These are phyloP conservation scores for Mamestra brassicae DNA, from an alignment of 2,888 invertebrate species.

Conservation along the genomic window DNA sequence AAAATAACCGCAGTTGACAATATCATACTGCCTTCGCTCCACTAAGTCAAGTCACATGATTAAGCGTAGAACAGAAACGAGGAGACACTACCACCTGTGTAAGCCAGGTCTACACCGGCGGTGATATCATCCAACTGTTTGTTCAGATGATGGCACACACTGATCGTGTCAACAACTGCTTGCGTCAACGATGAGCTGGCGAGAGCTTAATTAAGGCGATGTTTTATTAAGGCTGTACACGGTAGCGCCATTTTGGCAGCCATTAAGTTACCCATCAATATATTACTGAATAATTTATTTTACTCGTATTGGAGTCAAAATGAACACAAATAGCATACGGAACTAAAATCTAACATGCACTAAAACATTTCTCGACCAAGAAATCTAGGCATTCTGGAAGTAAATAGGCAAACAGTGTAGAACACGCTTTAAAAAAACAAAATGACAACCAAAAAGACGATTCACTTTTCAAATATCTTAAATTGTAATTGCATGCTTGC, in stretches of 20 bases:
- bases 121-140: constrained; percentile 84
- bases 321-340: neutral
- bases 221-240: constrained; percentile 22
- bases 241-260: neutral
- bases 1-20: neutral
- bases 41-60: constrained; percentile 24
- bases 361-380: neutral
- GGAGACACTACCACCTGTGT: constrained; percentile 70
- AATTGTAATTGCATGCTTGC: neutral
- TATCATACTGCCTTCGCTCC: constrained; percentile 2
- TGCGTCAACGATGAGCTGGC: constrained; percentile 83
- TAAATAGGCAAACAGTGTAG: no score
- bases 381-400: no score
- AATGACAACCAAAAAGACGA: neutral
- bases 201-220: constrained; percentile 72
- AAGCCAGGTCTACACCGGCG: constrained; percentile 59
- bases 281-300: neutral
- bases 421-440: neutral
- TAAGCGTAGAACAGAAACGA: constrained; percentile 49
- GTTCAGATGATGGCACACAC: constrained; percentile 78
- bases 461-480: neutral
- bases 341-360: neutral
- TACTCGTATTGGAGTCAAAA: neutral
- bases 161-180: constrained; percentile 74
- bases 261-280: neutral